These are phyloP conservation scores for Hypanus sabinus DNA, from an alignment of 2,113 vertebrate genomes.

Conservation along the genomic window DNA sequence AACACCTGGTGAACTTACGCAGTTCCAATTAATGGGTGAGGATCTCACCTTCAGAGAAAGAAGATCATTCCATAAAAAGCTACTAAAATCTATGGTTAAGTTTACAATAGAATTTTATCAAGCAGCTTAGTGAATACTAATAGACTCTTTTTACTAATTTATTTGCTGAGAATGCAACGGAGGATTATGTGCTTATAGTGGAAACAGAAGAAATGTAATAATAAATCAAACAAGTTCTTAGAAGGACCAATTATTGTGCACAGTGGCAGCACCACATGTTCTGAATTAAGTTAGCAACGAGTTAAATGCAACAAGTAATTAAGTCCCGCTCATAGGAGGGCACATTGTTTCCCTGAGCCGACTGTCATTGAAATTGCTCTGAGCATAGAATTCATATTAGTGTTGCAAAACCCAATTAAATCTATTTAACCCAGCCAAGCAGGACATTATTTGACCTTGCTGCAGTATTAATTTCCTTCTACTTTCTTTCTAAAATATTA, in stretches of 20 bases:
- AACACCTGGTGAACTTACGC: neutral
- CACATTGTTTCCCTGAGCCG: neutral
- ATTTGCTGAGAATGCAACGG: neutral
- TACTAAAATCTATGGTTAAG: neutral
- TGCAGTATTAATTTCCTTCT: neutral
- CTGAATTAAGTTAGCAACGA: neutral
- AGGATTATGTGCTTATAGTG: neutral
- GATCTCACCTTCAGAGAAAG: neutral
- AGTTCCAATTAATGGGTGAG: neutral
- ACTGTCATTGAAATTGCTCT: neutral
- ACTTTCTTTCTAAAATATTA: neutral
- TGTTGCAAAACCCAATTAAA: neutral
- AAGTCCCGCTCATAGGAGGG: neutral
- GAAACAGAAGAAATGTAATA: neutral
- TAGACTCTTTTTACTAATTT: neutral
- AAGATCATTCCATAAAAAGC: neutral
- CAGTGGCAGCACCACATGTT: neutral
- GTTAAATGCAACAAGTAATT: constrained; percentile 17
- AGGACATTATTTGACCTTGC: neutral
- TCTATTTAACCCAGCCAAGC: neutral
- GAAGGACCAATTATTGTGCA: neutral
- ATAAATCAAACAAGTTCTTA: neutral
- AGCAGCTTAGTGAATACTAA: neutral
- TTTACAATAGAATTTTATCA: neutral
- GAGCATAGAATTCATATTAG: neutral